Evolutionary conservation across 2,888 invertebrate genomes (phyloP).

Genomic region (Agrilus mali): DNA sequence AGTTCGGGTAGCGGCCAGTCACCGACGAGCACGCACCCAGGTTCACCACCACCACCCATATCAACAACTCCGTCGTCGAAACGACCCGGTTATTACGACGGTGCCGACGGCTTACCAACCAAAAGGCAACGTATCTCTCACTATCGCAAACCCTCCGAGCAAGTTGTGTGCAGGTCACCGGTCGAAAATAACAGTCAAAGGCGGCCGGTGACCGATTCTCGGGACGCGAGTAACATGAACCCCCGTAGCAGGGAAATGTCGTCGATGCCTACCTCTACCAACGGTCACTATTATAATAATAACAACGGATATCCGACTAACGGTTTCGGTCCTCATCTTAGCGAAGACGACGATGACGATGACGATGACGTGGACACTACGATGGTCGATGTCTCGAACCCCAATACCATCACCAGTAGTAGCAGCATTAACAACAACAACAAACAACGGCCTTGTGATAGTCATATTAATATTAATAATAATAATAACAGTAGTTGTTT

Average conservation of each 20-base stretch:
- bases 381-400: not conserved
- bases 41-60: slow-evolving; percentile 49
- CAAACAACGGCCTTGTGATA: slow-evolving; percentile 30
- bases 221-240: slow-evolving; percentile 37
- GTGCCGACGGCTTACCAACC: slow-evolving; percentile 42
- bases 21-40: slow-evolving; percentile 59
- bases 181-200: slow-evolving; percentile 31
- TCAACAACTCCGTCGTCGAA: slow-evolving; percentile 34
- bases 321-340: not conserved
- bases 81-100: slow-evolving; percentile 49
- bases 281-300: slow-evolving; percentile 8
- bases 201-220: slow-evolving; percentile 31
- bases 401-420: too few species aligned
- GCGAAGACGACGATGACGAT: slow-evolving; percentile 10
- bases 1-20: slow-evolving; percentile 70
- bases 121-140: slow-evolving; percentile 84
- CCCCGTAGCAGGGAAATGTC: slow-evolving; percentile 31
- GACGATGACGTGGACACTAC: not conserved
- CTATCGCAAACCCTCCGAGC: slow-evolving; percentile 49
- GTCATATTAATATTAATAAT: slow-evolving; percentile 20
- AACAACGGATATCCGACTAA: slow-evolving; percentile 2
- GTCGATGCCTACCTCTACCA: slow-evolving; percentile 8
- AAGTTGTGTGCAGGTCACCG: slow-evolving; percentile 31
- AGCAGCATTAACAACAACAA: slow-evolving; percentile 3
- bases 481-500: slow-evolving; percentile 12